phyloP scores from a whole-genome alignment of 1,140 invertebrate species.

The Antheraea mylitta region DNA sequence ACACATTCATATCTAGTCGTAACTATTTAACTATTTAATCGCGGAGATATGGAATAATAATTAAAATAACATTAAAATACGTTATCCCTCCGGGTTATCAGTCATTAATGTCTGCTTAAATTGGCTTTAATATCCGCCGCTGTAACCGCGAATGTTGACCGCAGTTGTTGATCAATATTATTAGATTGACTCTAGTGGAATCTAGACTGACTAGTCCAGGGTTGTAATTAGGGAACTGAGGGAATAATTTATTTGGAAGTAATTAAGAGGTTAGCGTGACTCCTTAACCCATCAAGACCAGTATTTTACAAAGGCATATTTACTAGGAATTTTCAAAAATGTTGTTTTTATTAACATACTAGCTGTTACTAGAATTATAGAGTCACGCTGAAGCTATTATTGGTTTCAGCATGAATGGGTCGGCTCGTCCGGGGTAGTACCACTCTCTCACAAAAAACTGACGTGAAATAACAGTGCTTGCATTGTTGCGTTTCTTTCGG shows the following conservation, averaged over 20 bases:
- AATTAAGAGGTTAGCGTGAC: neutral
- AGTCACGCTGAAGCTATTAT: no score
- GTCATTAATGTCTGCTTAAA: slow-evolving; percentile 26
- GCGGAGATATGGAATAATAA: neutral
- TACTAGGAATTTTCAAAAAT: no score
- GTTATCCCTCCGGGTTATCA: neutral
- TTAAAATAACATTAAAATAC: neutral
- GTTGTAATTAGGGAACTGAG: neutral
- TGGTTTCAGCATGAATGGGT: no score
- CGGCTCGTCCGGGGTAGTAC: no score
- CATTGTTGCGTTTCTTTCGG: no score
- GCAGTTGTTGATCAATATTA: slow-evolving; percentile 25
- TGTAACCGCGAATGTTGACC: slow-evolving; percentile 34
- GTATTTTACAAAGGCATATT: no score
- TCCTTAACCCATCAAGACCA: no score
- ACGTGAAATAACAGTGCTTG: no score
- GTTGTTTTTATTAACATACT: no score
- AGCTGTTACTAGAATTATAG: no score
- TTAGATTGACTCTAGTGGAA: slow-evolving; percentile 9
- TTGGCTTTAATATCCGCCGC: slow-evolving; percentile 46
- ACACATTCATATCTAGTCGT: neutral
- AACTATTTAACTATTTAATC: neutral
- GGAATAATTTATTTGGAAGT: neutral
- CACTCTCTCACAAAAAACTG: no score
- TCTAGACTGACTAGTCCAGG: slow-evolving; percentile 14